Base-by-base conservation (phyloP, 2,888 invertebrate genomes). In the Lasius platythorax region DNA sequence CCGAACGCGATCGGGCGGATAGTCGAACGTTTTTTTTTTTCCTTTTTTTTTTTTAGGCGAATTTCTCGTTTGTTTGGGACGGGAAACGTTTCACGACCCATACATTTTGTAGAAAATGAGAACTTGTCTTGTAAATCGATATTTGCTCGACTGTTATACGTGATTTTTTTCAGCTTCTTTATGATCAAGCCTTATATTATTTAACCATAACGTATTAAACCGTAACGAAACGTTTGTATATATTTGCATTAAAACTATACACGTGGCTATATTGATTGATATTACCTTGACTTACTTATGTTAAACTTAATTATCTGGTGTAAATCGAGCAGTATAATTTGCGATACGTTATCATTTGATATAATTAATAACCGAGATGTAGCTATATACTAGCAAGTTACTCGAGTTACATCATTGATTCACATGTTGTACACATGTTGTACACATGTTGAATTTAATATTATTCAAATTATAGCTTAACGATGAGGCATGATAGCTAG, bases 241-340 rank as follows among this genome's bases (percentile, higher is more conserved):
- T 33, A 81, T 81, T 73, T 81, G 18, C 74, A 74, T 81, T 9
- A 33, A 46, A 81, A 81, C 74, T 74, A 58, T 58, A 58, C 5
- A 50, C 33, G 18, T 12, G 8, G 12, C 33, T 46, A 18, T 15
- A 9, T 40, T 40, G 40, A 72, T 43, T 43, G 56, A 73, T 9
- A 8, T 73, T 50, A 74, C 61, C 43, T 79, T 61, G 74, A 33
- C 79, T 61, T 18, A 79, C 40, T 70, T 58, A 37, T 5, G 23
- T 43, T 46, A 37, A 73, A 61, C 30, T 79, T 61, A 61, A 81
- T 73, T 46, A 81, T 46, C 40, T 56, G 11, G 4, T 9, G 12
- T 46, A 74, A 81, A 28, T 28, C 74, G 61, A 46, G 23, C 18
- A 43, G 23, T 61, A 73, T 79, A 73, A 79, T 79, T 79, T 72